Base-by-base conservation (phyloP, 1,140 invertebrate species). In the Elymnias hypermnestra region DNA sequence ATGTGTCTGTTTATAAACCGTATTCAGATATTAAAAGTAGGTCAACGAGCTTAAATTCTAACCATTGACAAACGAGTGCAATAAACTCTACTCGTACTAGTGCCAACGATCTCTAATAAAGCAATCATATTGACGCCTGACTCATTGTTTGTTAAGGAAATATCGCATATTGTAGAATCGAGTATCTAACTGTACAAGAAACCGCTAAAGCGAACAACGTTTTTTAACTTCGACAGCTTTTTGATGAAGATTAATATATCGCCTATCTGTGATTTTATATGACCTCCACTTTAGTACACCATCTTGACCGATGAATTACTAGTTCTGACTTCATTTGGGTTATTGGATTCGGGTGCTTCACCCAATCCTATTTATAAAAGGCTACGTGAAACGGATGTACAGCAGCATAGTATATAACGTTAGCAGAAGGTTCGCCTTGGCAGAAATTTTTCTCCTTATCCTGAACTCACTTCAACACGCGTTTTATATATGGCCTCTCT, bases 141-240 rank as follows among this genome's bases (percentile, higher is more conserved):
- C 25, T 79, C 72, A 79, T 63, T 69, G 57, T 74, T 74, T 68
- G 58, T 52, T 57, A 53, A 72, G 69, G 57, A 68, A 59, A 68
- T 64, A 67, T 72, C 70, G 68, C 60, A 73, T 69, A 65, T 51
- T 45, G 46, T 46, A 46, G 33, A n/a, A 51, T 57, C 39, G 14
- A 55, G 23, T 46, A 57, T 38, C 48, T 71, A 70, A 67, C 68
- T 70, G 68, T 76, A 63, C 35, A 40, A 22, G 19, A 57, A 53
- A 69, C 67, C 68, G 44, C 58, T 54, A 63, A 48, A 6, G 4
- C 4, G 13, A 29, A 12, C 26, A 12, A 29, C 26, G 26, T 6
- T 29, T 12, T 29, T 29, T 29, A 2, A 12, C 13, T 13, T 29
- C 13, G 25, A 28, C 25, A 28, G 25, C 25, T 10, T 2, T 7